Evolutionary conservation across 2,797 vertebrate genomes (phyloP), one percentile per base, ranked within the genome.

Genomic region (Sebastes taczanowskii): DNA sequence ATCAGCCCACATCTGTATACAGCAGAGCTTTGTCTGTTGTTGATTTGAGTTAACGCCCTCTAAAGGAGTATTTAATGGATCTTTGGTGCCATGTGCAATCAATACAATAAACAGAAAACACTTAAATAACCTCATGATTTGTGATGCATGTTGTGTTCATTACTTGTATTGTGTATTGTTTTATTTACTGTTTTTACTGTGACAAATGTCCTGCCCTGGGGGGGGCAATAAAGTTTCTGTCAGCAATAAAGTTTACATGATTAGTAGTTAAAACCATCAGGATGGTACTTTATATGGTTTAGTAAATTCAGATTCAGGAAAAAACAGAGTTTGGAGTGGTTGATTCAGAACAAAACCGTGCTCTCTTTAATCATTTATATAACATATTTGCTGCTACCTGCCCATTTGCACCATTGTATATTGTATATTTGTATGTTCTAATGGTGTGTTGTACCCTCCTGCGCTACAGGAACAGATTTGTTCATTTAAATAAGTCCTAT

Each of bases 111-210:
- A 56, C 52, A 42, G 42, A 38, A 65, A 46, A 5, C 23, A 42
- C 35, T 2, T 11, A 11, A 69, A 10, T 20, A 20, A 23, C 27
- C 4, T 2, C 49, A 32, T 52, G 27, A 32, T 61, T 72, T 30
- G 56, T 71, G 35, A 27, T 2, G 22, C 8, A 27, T 27, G 63
- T 27, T 65, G 59, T 32, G 13, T 46, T 69, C 14, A 56, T 53
- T 61, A 22, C 46, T 60, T 59, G 42, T 27, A 42, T 46, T 42
- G 27, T 67, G 46, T 67, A 65, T 18, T 46, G 42, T 46, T 18
- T 18, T 46, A 16, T 46, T 18, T 18, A 18, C 3, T 56, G 13
- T 67, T 52, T 67, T 52, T 22, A 25, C 25, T 46, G 7, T 30
- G 52, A 61, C 7, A 38, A 58, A 71, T 42, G 18, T 42, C 34